phyloP scores from a whole-genome alignment of 2,888 invertebrate species.

The Hypena proboscidalis region DNA sequence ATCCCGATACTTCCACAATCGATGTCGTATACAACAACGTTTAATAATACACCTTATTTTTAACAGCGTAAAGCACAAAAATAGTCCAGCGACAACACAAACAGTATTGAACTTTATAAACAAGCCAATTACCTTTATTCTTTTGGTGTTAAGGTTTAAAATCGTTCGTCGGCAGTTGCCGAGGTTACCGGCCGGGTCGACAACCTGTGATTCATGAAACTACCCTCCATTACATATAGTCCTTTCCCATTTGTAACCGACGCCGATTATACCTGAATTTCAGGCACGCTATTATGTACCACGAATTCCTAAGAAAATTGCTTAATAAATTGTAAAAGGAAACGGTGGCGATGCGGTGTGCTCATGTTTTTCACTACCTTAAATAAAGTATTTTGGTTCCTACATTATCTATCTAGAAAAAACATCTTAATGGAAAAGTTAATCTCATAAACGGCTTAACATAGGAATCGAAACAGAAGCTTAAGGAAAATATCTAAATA shows the following conservation, averaged over 20 bases:
- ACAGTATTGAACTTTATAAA: conserved; percentile 22
- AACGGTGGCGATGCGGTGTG: neutral
- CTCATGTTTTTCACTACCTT: too few relatives aligned
- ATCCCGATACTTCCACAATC: conserved; percentile 17
- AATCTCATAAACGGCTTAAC: too few relatives aligned
- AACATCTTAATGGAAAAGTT: too few relatives aligned
- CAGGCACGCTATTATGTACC: conserved; percentile 23
- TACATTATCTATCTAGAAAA: too few relatives aligned
- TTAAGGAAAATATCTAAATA: too few relatives aligned
- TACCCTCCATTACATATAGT: conserved; percentile 61
- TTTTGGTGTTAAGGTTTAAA: conserved; percentile 26
- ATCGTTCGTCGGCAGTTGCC: conserved; percentile 20
- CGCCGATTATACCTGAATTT: conserved; percentile 47
- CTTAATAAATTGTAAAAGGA: conserved; percentile 28
- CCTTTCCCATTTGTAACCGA: conserved; percentile 59
- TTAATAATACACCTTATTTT: conserved; percentile 15
- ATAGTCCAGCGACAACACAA: neutral
- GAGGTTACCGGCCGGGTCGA: conserved; percentile 64
- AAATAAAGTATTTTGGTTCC: too few relatives aligned
- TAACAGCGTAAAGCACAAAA: conserved; percentile 20
- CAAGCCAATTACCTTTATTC: conserved; percentile 34
- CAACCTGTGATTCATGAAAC: conserved; percentile 70
- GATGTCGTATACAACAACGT: conserved; percentile 8
- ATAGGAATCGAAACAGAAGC: too few relatives aligned
- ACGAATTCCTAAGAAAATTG: conserved; percentile 38